Base-by-base conservation (phyloP, 2,797 vertebrate species). In the Intellagama lesueurii region DNA sequence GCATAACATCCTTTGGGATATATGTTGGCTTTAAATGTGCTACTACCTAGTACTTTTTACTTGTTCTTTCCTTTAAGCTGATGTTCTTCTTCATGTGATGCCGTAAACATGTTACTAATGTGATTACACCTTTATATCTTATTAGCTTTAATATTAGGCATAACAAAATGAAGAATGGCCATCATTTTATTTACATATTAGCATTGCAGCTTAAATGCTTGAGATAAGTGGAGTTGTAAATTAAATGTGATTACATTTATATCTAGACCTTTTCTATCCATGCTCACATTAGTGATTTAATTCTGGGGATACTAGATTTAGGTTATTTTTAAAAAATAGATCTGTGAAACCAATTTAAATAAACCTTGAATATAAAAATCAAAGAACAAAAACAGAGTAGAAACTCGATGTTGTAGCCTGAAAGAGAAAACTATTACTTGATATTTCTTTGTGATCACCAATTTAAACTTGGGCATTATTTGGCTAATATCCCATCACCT, bases 391-490 rank as follows among this genome's bases (percentile, higher is more conserved):
- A 93, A 77, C 72, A 92, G 89, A 44, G 87, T 93, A 91, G 94
- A 95, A 96, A 92, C 88, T 79, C 92, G 5, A 22, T 35, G 72
- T 85, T 93, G 93, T 86, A 81, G 89, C 49, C 89, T 83, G 96
- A 94, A 89, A 88, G 87, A 79, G 73, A 44, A 79, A 83, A 75
- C 72, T 89, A 68, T 81, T 30, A 79, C 93, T 79, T 17, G 28
- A 17, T 89, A 95, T 96, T 35, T 56, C 92, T 96, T 97, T 96
- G 94, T 92, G 94, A 89, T 95, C 60, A 94, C 93, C 91, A 91
- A 19, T 96, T 94, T 96, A 95, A 96, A 96, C 40, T 96, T 94
- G 93, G 95, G 89, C 94, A 87, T 96, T 96, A 96, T 96, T 96
- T 90, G 96, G 94, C 96, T 78, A 95, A 93, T 95, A 19, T 64